phyloP scores from a whole-genome alignment of 2,113 vertebrate species.

The Poicephalus gulielmi region DNA sequence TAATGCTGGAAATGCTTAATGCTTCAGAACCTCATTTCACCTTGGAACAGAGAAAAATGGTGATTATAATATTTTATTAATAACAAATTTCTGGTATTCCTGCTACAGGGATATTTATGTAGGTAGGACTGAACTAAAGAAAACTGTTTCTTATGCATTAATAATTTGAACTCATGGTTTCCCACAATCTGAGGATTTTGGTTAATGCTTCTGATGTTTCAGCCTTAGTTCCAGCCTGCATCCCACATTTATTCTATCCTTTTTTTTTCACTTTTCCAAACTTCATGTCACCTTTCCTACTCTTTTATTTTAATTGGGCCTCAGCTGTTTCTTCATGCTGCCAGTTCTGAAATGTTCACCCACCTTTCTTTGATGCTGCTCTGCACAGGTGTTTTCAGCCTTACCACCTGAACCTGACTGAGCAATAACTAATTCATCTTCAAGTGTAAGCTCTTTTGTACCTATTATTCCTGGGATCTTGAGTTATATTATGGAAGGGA shows the following conservation, averaged over 20 bases:
- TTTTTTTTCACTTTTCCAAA: background rate
- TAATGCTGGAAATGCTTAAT: background rate
- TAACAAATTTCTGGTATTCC: background rate
- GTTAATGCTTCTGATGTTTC: background rate
- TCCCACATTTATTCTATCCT: background rate
- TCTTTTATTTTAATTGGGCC: constrained; percentile 33
- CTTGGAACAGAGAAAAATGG: background rate
- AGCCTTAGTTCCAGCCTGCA: background rate
- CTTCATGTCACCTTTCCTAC: background rate
- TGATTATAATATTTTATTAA: background rate
- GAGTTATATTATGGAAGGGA: background rate
- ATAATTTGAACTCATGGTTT: background rate
- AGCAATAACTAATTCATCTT: constrained; percentile 52
- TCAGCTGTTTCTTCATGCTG: constrained; percentile 31
- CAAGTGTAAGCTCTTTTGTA: background rate
- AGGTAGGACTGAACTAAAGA: background rate
- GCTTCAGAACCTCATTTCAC: background rate
- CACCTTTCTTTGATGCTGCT: constrained; percentile 22
- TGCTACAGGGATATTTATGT: background rate
- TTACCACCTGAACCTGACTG: background rate
- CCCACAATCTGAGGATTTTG: background rate
- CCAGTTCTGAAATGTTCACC: constrained; percentile 38
- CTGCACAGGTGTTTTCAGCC: background rate
- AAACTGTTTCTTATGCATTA: background rate
- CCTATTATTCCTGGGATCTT: constrained; percentile 9